These are phyloP conservation scores for Heliconius ismenius DNA, from an alignment of 2,888 invertebrate species.

Conservation along the genomic window DNA sequence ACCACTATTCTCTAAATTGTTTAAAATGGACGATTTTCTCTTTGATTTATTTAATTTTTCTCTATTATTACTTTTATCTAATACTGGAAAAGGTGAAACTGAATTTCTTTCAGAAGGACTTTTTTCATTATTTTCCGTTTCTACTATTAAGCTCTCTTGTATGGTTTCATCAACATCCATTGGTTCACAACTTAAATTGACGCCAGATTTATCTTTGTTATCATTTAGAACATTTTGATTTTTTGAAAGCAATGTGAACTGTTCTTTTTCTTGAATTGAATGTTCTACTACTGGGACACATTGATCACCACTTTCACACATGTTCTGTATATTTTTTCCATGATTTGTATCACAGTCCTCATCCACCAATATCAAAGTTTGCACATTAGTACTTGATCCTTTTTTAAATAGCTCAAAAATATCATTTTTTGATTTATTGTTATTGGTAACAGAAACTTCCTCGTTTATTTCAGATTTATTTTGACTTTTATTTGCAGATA, in stretches of 20 bases:
- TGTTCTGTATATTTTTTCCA: slow-evolving; percentile 45
- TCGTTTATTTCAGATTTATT: slow-evolving; percentile 27
- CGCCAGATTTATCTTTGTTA: slow-evolving; percentile 31
- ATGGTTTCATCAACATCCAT: slow-evolving; percentile 78
- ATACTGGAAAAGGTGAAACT: slow-evolving; percentile 4
- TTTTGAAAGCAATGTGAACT: slow-evolving; percentile 14
- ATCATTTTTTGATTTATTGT: slow-evolving; percentile 38
- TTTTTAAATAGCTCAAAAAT: slow-evolving; percentile 54
- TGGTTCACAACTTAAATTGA: slow-evolving; percentile 58
- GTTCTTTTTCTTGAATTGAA: slow-evolving; percentile 26
- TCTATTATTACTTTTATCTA: slow-evolving; percentile 26
- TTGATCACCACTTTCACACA: slow-evolving; percentile 61
- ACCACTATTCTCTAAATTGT: slow-evolving; percentile 51
- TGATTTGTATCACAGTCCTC: slow-evolving; percentile 68
- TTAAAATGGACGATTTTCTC: slow-evolving; percentile 49
- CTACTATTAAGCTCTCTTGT: slow-evolving; percentile 57
- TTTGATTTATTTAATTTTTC: slow-evolving; percentile 47
- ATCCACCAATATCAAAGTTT: slow-evolving; percentile 60
- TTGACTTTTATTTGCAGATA: slow-evolving; percentile 29
- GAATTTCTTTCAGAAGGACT: slow-evolving; percentile 30
- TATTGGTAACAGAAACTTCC: slow-evolving; percentile 7
- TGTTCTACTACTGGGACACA: slow-evolving; percentile 67
- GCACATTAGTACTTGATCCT: slow-evolving; percentile 51
- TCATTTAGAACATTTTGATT: slow-evolving; percentile 16
- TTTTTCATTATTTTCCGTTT: slow-evolving; percentile 42